A percentile compares a stretch with the other conserved stretches of the same genome.
Conservation (phyloP, 2,888 invertebrate genomes). For the Nebria brevicollis region DNA sequence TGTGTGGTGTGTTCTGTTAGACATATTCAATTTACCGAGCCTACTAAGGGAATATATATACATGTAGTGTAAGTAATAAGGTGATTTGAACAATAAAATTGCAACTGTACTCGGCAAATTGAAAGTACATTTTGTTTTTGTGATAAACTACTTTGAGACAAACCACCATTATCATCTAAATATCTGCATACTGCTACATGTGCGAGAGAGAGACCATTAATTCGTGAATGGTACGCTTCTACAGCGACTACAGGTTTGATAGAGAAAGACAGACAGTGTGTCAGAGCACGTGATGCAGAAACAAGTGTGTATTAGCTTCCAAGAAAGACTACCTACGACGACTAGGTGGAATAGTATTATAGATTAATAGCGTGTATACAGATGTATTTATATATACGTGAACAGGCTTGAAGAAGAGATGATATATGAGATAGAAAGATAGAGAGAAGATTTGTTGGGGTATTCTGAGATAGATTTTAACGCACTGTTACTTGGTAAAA, state of each 20-base stretch:
- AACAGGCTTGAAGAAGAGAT: background rate
- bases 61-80: background rate
- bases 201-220: background rate
- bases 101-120: background rate
- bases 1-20: background rate
- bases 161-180: background rate
- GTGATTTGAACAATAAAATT: background rate
- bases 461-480: background rate
- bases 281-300: background rate
- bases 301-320: background rate
- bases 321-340: background rate
- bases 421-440: background rate
- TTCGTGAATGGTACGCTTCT: background rate
- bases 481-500: too few species aligned
- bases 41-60: too few species aligned
- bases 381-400: background rate
- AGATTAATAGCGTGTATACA: background rate
- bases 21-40: background rate
- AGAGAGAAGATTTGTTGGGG: background rate
- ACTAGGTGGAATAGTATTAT: background rate
- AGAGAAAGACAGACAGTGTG: background rate
- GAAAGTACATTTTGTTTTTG: background rate
- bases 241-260: background rate
- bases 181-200: slow-evolving; percentile 1
- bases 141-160: background rate